These are phyloP conservation scores for Leptura quadrifasciata DNA, from an alignment of 2,888 invertebrate genomes.

Conservation along the genomic window DNA sequence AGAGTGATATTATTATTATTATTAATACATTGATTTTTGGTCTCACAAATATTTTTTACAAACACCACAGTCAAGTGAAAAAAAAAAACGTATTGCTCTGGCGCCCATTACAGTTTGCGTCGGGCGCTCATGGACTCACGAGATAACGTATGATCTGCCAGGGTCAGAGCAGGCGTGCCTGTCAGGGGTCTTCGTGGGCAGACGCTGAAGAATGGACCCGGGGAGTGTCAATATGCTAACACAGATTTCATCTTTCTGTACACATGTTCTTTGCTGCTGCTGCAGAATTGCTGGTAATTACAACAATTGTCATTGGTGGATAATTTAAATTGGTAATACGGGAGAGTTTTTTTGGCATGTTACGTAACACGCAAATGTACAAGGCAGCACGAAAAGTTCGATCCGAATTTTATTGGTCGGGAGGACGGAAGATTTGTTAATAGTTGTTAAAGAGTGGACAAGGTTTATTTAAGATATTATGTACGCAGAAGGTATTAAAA, in stretches of 20 bases:
- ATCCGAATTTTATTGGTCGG: too few species aligned
- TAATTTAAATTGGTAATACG: constrained; percentile 23
- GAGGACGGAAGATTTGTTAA: too few species aligned
- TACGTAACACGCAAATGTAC: not conserved
- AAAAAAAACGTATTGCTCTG: not conserved
- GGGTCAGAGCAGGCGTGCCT: constrained; percentile 69
- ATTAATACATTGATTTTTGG: too few species aligned
- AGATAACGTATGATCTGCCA: constrained; percentile 68
- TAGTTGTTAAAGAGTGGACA: too few species aligned
- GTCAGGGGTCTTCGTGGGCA: constrained; percentile 66
- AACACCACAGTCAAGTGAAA: constrained; percentile 16
- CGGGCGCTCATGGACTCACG: constrained; percentile 52
- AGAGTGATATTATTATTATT: too few species aligned
- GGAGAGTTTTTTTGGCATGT: constrained; percentile 23
- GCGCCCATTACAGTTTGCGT: not conserved
- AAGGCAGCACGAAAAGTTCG: not conserved
- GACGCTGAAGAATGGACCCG: constrained; percentile 65
- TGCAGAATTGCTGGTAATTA: constrained; percentile 42
- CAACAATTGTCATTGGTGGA: constrained; percentile 44
- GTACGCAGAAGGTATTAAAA: too few species aligned
- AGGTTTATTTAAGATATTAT: too few species aligned
- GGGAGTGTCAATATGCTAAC: constrained; percentile 64
- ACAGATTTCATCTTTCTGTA: constrained; percentile 46
- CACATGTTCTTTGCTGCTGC: constrained; percentile 42
- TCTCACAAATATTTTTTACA: too few species aligned